A percentile compares a stretch with the other conserved stretches of the same genome.
Conservation (phyloP, 2,888 invertebrate species). For the Dorcus hopei region DNA sequence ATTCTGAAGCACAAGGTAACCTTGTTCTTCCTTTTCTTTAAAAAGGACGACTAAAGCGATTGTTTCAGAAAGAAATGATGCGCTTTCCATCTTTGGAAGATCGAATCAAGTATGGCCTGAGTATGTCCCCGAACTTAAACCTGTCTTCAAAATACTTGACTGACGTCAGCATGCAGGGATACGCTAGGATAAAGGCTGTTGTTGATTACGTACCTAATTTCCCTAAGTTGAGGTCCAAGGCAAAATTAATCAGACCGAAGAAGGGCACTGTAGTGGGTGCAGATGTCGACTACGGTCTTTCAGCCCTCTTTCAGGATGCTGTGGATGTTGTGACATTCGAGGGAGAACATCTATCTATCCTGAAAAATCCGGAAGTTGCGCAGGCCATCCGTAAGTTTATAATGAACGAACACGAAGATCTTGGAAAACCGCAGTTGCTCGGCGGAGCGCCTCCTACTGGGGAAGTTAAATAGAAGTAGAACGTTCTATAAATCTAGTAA, state of each 20-base stretch:
- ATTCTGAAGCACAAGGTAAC: conserved; percentile 15
- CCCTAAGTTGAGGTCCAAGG: conserved; percentile 52
- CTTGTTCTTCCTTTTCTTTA: too few species aligned
- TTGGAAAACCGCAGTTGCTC: too few species aligned
- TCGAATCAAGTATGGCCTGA: conserved; percentile 7
- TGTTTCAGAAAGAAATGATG: background rate
- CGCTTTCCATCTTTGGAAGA: conserved; percentile 5
- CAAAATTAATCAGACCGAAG: conserved; percentile 64
- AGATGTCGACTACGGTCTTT: conserved; percentile 64
- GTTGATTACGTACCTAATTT: conserved; percentile 49
- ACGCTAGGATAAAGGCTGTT: conserved; percentile 56
- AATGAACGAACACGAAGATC: background rate
- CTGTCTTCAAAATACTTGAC: conserved; percentile 46
- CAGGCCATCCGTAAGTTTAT: conserved; percentile 55
- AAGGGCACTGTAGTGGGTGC: conserved; percentile 53
- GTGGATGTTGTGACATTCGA: conserved; percentile 64
- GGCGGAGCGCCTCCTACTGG: too few species aligned
- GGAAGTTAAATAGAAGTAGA: too few species aligned
- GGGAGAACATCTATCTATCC: conserved; percentile 69
- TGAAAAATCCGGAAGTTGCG: conserved; percentile 63
- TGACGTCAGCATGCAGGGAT: conserved; percentile 48
- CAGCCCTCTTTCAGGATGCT: conserved; percentile 52
- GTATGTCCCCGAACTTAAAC: conserved; percentile 36
- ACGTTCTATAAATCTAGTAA: too few species aligned
- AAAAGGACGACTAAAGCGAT: too few species aligned